These are phyloP conservation scores for Anguilla marmorata DNA, from an alignment of 2,797 vertebrate species.

Conservation along the genomic window DNA sequence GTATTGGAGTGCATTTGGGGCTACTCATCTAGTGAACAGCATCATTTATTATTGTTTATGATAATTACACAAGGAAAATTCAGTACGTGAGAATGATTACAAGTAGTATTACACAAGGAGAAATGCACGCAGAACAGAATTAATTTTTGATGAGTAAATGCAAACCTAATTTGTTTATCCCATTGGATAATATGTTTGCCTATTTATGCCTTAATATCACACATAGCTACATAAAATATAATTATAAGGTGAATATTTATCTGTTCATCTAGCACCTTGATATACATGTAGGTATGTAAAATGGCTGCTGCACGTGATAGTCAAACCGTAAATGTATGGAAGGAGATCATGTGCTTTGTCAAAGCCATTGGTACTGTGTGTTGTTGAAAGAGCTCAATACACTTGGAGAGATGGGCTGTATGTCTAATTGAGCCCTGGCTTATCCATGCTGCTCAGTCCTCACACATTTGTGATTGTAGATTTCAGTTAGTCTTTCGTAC, in stretches of 20 bases:
- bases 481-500: not conserved
- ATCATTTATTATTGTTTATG: not conserved
- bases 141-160: no score
- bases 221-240: not conserved
- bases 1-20: not conserved
- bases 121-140: no score
- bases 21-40: not conserved
- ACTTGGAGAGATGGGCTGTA: constrained; percentile 37
- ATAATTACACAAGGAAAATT: not conserved
- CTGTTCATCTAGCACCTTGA: not conserved
- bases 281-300: not conserved
- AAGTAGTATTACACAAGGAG: not conserved
- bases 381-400: not conserved
- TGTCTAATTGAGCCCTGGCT: constrained; percentile 36
- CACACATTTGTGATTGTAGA: not conserved
- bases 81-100: not conserved
- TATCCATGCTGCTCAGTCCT: constrained; percentile 35
- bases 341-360: not conserved
- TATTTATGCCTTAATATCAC: not conserved
- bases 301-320: not conserved
- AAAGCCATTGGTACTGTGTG: not conserved
- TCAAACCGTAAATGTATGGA: not conserved
- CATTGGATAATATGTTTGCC: not conserved
- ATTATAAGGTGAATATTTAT: not conserved
- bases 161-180: not conserved